Conservation (phyloP, 2,113 vertebrate species). For the Strix aluco region DNA sequence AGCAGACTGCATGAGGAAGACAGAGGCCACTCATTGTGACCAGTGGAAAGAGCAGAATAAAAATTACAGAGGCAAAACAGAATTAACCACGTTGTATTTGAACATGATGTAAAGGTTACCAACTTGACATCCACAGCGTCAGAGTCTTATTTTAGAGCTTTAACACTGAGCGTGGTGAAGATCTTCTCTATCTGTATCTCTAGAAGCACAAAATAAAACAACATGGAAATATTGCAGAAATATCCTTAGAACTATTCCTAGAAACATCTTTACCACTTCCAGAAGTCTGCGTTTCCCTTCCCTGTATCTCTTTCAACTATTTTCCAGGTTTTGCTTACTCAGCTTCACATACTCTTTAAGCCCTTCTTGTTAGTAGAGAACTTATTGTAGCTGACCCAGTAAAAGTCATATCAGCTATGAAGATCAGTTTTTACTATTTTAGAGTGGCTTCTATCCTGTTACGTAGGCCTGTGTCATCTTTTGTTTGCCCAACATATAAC, state of each 20-base stretch:
- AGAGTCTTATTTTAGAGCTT: background rate
- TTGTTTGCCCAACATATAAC: background rate
- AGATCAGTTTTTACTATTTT: background rate
- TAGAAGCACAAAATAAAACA: background rate
- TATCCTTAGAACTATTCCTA: background rate
- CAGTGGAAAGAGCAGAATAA: background rate
- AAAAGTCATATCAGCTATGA: background rate
- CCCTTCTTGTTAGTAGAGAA: background rate
- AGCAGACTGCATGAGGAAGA: background rate
- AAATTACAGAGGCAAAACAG: background rate
- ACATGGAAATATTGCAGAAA: background rate
- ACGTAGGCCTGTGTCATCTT: accelerated
- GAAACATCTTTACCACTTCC: background rate
- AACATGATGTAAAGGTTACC: background rate
- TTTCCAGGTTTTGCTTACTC: background rate
- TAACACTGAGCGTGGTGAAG: background rate
- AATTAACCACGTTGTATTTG: background rate
- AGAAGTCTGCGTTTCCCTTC: accelerated
- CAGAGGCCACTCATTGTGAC: background rate
- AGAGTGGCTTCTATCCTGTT: background rate
- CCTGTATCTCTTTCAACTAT: background rate
- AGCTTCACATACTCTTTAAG: background rate
- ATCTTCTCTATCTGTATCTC: background rate
- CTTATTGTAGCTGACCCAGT: background rate
- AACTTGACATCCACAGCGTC: background rate